Evolutionary conservation across 2,888 invertebrate species (phyloP), one percentile per base, ranked within the genome.

Genomic region (Dynastes maya): DNA sequence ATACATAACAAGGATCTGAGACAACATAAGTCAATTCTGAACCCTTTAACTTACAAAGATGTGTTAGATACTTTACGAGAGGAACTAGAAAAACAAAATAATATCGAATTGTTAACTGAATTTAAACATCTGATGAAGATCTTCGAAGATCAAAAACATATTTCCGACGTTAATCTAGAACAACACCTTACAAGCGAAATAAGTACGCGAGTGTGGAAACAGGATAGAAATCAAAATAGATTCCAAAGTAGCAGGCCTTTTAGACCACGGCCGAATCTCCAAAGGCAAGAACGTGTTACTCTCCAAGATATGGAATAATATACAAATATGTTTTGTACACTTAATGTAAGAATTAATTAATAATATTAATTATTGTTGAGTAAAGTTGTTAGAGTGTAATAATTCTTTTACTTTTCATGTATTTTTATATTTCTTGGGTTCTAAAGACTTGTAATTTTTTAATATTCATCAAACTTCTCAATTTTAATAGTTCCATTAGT

Each of bases 341-440:
- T 45, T 45, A 11, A 45, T 45, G 45, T 45, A 8, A 45, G 11
- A 45, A 8, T 45, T 45, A 11, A 11, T 45, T 45, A 45, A 45
- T 45, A 45, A 45, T 45, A 45, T 11, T 11, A 45, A 11, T 45
- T 45, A 45, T 45, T 45, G 45, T 45, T 37, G 92, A 90, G 83
- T 91, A 92, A 80, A 92, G 92, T 11, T 93, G 93, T 85, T 92
- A 92, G n/a, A 51, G n/a, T 3, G n/a, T 84, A 88, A 87, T 81
- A 94, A 95, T 84, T 91, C 93, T 67, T 83, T 94, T n/a, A 32
- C 5, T 32, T 32, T 32, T 32, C 32, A 32, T 32, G 32, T 32
- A 32, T 5, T 32, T 5, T 32, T 32, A 5, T 32, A 32, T 32
- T 5, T 32, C 4, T 32, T 32, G 32, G 32, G 32, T 1, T 5